Percentiles rank a stretch among this genome's conserved stretches.
These are phyloP conservation scores for Austrolebias charrua DNA, from an alignment of 2,797 vertebrate genomes.

Conservation along the genomic window DNA sequence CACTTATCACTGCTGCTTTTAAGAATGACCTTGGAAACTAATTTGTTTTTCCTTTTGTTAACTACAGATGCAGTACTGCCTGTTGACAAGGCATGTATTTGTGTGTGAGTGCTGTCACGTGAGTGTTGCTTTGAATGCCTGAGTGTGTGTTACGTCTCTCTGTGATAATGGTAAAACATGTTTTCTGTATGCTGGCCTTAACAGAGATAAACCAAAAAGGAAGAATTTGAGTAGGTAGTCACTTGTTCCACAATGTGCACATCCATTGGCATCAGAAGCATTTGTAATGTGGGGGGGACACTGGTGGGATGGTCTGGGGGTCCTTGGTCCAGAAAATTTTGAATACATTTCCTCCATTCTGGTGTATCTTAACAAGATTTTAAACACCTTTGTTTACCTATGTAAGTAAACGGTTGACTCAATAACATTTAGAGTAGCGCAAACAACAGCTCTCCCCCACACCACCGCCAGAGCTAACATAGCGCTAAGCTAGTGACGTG, in stretches of 20 bases:
- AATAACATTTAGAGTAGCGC: too few relatives aligned
- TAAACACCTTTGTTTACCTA: too few relatives aligned
- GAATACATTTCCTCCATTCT: too few relatives aligned
- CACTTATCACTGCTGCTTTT: slow-evolving; percentile 71
- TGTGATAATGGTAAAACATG: slow-evolving; percentile 24
- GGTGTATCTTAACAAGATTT: too few relatives aligned
- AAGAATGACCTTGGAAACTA: slow-evolving; percentile 84
- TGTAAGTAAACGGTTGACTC: too few relatives aligned
- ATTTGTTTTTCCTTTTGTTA: slow-evolving; percentile 77
- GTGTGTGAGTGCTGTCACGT: slow-evolving; percentile 35
- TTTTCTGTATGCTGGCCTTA: slow-evolving; percentile 22
- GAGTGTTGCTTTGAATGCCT: slow-evolving; percentile 28
- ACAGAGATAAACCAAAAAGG: slow-evolving; percentile 22
- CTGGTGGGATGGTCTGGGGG: too few relatives aligned
- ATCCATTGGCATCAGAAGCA: background rate
- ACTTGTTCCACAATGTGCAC: slow-evolving; percentile 2
- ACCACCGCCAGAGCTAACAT: too few relatives aligned
- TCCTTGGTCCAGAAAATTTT: too few relatives aligned
- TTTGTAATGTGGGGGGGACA: too few relatives aligned
- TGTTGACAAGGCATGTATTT: slow-evolving; percentile 37
- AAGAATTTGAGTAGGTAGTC: slow-evolving; percentile 7
- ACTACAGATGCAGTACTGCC: slow-evolving; percentile 68
- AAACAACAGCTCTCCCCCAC: too few relatives aligned
- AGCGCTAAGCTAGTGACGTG: too few relatives aligned
- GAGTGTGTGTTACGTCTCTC: slow-evolving; percentile 8